Evolutionary conservation across 1,140 invertebrate genomes (phyloP).

Genomic region (Drosophila trapezifrons): DNA sequence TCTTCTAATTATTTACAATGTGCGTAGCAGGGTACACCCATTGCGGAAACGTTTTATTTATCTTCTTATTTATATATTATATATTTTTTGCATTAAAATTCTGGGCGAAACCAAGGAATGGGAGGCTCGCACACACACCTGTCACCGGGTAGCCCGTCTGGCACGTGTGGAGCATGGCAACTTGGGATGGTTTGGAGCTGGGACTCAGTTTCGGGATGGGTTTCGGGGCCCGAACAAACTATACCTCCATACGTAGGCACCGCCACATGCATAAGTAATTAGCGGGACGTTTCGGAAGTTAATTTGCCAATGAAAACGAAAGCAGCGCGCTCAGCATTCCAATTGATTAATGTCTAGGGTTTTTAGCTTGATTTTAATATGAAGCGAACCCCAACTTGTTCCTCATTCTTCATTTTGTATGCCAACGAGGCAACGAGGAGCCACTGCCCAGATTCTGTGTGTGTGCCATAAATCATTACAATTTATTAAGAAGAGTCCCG

Average conservation of each 20-base stretch:
- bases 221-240: constrained; percentile 6
- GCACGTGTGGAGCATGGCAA: constrained; percentile 70
- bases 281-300: constrained; percentile 54
- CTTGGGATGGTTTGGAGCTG: neutral
- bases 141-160: constrained; percentile 21
- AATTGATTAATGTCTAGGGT: neutral
- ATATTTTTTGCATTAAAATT: constrained; percentile 58
- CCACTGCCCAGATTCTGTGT: neutral
- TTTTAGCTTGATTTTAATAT: neutral
- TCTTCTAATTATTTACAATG: constrained; percentile 17
- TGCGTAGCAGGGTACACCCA: constrained; percentile 19
- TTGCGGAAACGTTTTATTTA: constrained; percentile 34
- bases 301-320: constrained; percentile 72
- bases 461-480: constrained; percentile 1
- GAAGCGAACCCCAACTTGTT: too few relatives aligned
- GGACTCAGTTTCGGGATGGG: constrained; percentile 16
- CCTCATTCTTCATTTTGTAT: neutral
- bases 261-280: constrained; percentile 59
- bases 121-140: constrained; percentile 11
- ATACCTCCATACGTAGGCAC: neutral
- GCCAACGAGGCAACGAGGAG: neutral
- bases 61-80: constrained; percentile 26
- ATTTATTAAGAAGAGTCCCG: neutral
- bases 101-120: constrained; percentile 9
- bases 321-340: constrained; percentile 10